Conservation (phyloP, 2,888 invertebrate species). For the Iselma pallidipennis region DNA sequence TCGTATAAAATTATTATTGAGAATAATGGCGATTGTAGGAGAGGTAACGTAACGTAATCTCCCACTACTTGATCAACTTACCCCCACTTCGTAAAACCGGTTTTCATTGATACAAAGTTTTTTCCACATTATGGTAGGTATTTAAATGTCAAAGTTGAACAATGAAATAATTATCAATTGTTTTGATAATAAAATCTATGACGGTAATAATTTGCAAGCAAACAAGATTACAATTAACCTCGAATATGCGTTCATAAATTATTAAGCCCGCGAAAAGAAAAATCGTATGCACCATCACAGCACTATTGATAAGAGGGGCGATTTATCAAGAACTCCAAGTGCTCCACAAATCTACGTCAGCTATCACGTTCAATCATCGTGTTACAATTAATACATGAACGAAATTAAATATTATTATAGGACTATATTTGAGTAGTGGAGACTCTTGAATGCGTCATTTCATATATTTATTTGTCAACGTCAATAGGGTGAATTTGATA, state of each 20-base stretch:
- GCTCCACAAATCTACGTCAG: background rate
- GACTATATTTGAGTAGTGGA: background rate
- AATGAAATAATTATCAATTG: background rate
- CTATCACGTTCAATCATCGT: background rate
- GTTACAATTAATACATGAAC: background rate
- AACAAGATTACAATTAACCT: constrained; percentile 2
- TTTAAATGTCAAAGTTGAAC: background rate
- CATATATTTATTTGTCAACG: background rate
- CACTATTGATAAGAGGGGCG: background rate
- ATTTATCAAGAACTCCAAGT: background rate
- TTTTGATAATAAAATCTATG: background rate
- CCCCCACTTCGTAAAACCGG: background rate
- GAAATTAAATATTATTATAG: background rate
- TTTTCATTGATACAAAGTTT: constrained; percentile 3
- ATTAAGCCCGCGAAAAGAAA: background rate
- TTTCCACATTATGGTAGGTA: background rate
- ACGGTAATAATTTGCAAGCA: constrained; percentile 4
- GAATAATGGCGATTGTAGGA: background rate
- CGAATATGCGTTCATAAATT: background rate
- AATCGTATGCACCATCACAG: background rate
- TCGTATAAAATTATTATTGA: background rate
- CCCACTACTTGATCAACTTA: background rate
- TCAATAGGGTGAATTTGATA: background rate
- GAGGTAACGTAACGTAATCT: background rate
- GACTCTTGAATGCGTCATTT: background rate